These are phyloP conservation scores for Mormoops blainvillei DNA, from an alignment of 2,113 vertebrate species.

Conservation along the genomic window DNA sequence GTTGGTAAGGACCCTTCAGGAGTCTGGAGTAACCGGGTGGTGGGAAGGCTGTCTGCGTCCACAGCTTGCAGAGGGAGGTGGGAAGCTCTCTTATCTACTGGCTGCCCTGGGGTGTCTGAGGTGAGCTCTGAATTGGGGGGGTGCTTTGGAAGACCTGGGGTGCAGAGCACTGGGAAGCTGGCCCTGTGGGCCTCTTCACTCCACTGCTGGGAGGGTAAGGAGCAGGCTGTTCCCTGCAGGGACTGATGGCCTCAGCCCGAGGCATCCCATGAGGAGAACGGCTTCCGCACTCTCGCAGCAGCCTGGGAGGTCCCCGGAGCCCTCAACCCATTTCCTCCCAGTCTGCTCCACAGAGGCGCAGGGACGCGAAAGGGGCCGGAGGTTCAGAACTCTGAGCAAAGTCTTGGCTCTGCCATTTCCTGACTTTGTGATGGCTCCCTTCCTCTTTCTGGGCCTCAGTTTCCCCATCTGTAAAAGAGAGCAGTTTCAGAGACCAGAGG, in stretches of 20 bases:
- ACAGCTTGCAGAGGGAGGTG: too few species aligned
- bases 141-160: neutral
- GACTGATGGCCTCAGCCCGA: neutral
- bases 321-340: neutral
- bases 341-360: neutral
- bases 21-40: rapidly evolving
- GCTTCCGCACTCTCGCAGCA: rapidly evolving
- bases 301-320: neutral
- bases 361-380: neutral
- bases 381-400: neutral
- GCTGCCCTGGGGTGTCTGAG: neutral
- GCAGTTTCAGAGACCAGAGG: neutral
- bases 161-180: neutral
- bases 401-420: neutral
- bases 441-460: neutral
- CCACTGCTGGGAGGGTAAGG: rapidly evolving
- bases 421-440: too few species aligned
- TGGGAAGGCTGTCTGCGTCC: neutral
- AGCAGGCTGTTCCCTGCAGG: rapidly evolving
- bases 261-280: rapidly evolving
- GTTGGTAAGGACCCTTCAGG: neutral
- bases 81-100: neutral
- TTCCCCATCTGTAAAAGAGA: neutral
- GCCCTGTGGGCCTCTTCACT: rapidly evolving
- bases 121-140: neutral